Evolutionary conservation across 2,113 vertebrate genomes (phyloP).

Genomic region (Craseonycteris thonglongyai): DNA sequence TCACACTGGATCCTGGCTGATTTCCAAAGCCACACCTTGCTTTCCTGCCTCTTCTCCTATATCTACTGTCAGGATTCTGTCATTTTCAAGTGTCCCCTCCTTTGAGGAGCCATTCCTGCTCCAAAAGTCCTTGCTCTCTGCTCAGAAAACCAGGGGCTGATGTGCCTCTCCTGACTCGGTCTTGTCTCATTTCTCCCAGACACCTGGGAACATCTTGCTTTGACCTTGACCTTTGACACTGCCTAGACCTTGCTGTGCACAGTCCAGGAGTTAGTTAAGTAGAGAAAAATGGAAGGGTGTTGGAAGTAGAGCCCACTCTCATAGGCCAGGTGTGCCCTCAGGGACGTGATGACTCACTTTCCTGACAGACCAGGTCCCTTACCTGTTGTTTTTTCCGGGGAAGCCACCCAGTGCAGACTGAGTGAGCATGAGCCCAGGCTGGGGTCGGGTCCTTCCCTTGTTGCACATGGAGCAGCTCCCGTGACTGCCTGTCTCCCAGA

Average conservation of each 20-base stretch:
- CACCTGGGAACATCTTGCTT: background rate
- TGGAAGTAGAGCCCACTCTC: background rate
- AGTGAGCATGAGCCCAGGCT: background rate
- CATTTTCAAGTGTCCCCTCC: background rate
- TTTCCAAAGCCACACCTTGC: background rate
- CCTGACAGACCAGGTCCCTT: background rate
- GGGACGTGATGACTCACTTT: background rate
- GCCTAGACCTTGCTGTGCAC: background rate
- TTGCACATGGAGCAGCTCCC: background rate
- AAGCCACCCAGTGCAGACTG: background rate
- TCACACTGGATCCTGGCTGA: background rate
- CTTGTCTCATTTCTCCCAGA: background rate
- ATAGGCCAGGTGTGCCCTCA: background rate
- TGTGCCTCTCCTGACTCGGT: background rate
- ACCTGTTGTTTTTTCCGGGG: background rate
- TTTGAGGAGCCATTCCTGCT: background rate
- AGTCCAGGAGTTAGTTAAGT: background rate
- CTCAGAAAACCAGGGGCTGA: background rate
- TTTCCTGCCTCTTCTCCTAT: background rate
- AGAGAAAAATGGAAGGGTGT: background rate
- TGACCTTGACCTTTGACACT: too few relatives aligned
- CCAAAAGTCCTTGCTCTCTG: background rate
- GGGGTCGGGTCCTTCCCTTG: background rate
- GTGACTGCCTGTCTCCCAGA: background rate
- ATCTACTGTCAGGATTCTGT: background rate